A percentile compares a stretch with the other conserved stretches of the same genome.
phyloP scores from a whole-genome alignment of 2,888 invertebrate genomes.

The Mimachlamys varia region DNA sequence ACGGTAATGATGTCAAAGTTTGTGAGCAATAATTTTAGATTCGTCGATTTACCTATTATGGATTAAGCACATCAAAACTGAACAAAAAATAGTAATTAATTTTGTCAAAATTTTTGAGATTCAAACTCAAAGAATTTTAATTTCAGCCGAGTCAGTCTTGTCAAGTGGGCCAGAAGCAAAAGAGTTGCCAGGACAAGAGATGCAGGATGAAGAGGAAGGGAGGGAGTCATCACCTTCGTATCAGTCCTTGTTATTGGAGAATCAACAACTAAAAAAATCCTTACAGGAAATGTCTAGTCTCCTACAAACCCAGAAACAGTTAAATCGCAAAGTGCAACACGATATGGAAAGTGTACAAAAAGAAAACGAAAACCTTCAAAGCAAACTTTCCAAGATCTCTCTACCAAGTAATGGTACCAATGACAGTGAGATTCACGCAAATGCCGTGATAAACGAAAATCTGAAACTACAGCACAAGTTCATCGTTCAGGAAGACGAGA shows the following conservation, averaged over 20 bases:
- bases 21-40: too few relatives aligned
- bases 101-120: too few relatives aligned
- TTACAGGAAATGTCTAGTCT: constrained; percentile 24
- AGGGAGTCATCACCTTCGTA: neutral
- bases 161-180: constrained; percentile 43
- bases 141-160: constrained; percentile 37
- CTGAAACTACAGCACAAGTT: constrained; percentile 63
- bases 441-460: constrained; percentile 59
- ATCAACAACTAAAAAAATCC: constrained; percentile 32
- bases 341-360: neutral
- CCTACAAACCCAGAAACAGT: constrained; percentile 13
- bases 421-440: constrained; percentile 50
- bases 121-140: neutral
- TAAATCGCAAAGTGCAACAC: neutral
- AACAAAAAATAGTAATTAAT: too few relatives aligned
- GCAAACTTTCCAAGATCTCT: neutral
- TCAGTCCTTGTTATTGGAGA: neutral
- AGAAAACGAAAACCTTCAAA: neutral
- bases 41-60: too few relatives aligned
- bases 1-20: too few relatives aligned
- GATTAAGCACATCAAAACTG: neutral
- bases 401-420: neutral
- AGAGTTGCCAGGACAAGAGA: constrained; percentile 44
- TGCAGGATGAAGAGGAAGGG: constrained; percentile 53
- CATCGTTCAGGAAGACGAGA: constrained; percentile 66